A percentile compares a stretch with the other conserved stretches of the same genome.
phyloP scores from a whole-genome alignment of 2,113 vertebrate genomes.

The Ciconia stormi region DNA sequence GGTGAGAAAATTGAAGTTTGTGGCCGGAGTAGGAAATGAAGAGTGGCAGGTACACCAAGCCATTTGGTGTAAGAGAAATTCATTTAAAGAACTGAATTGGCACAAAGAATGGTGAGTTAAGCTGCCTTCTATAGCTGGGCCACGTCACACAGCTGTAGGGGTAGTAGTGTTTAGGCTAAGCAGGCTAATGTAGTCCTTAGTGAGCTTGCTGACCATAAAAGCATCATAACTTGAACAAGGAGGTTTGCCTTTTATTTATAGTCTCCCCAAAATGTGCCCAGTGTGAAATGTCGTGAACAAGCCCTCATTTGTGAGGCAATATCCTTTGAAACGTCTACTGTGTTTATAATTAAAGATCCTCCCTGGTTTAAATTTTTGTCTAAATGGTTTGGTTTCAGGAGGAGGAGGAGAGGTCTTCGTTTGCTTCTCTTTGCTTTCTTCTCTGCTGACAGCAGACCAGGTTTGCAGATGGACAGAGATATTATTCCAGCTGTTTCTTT shows the following conservation, averaged over 20 bases:
- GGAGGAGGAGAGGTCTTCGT: neutral
- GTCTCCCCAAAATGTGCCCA: neutral
- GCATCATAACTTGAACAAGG: neutral
- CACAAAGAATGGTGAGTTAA: neutral
- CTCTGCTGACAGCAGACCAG: neutral
- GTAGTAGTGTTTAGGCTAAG: neutral
- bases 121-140: neutral
- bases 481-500: neutral
- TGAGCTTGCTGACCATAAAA: neutral
- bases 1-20: slow-evolving; percentile 19
- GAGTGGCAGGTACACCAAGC: slow-evolving; percentile 1
- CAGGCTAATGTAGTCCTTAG: neutral
- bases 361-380: neutral
- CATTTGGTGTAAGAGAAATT: neutral
- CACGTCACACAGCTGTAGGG: neutral
- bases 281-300: neutral
- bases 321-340: neutral
- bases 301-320: neutral
- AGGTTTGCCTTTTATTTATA: neutral
- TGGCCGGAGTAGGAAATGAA: slow-evolving; percentile 16
- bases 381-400: neutral
- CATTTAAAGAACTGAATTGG: neutral
- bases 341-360: neutral
- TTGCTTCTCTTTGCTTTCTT: neutral
- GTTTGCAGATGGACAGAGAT: neutral